Evolutionary conservation across 2,888 invertebrate genomes (phyloP), one percentile per base, ranked within the genome.

Genomic region (Eulithis prunata): DNA sequence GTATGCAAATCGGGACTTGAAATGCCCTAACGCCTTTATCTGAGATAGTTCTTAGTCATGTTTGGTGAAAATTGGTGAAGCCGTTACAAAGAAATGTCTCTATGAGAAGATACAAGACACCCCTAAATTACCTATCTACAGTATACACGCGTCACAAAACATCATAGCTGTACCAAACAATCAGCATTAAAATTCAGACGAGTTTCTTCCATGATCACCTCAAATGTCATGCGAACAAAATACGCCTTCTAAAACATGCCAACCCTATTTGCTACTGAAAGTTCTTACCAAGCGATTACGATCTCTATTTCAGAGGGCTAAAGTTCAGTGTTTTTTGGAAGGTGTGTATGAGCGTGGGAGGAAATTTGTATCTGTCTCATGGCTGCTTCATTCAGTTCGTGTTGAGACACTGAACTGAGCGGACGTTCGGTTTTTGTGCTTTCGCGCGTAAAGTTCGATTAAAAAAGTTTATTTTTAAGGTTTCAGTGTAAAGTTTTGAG

Each of bases 171-270:
- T n/a, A n/a, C 32, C 32, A 52, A 5, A 52, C 52, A 32, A 52
- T 28, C 66, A 69, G 71, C 75, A 80, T 81, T 80, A 78, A 81
- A 81, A 81, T 81, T 78, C 78, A 74, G 80, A 78, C 73, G 64
- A 70, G 1, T 51, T 51, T 14, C 78, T 78, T 74, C 54, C 61
- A 67, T 72, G 71, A 77, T 75, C 70, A 72, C 77, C 76, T 75
- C 70, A 71, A 71, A 68, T 58, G 57, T 76, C 75, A 74, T 28
- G 21, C 75, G 70, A 73, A 77, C 80, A 83, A 82, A 82, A 82
- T 81, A 82, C 78, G 74, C 74, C 58, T 21, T 21, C 21, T 62
- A 57, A 62, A 64, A 67, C 68, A 62, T 58, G 57, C 62, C 52
- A 63, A 55, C 52, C 64, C 62, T 69, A 49, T 10, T 3, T 41